Conservation (phyloP, 2,113 vertebrate genomes). For the Thalassoma bifasciatum region DNA sequence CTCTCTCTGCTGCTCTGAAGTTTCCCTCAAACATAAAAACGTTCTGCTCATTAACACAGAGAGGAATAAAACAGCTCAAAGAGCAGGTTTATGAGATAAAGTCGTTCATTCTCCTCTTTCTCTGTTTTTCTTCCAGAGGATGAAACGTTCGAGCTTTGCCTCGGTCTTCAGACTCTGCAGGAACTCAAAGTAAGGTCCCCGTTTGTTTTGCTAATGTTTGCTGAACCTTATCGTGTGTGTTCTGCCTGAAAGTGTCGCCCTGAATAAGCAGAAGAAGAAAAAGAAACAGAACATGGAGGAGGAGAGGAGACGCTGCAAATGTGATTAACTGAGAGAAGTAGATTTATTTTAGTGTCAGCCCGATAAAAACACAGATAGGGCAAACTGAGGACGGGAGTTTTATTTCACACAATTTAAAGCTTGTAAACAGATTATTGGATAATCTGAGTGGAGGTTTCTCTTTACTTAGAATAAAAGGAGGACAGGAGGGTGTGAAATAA, state of each 20-base stretch:
- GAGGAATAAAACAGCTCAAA: slow-evolving; percentile 30
- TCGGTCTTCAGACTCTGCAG: slow-evolving; percentile 91
- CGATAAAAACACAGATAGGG: slow-evolving; percentile 26
- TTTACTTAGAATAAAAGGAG: slow-evolving; percentile 13
- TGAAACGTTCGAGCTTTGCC: slow-evolving; percentile 87
- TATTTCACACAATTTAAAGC: slow-evolving; percentile 20
- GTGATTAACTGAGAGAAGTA: neutral
- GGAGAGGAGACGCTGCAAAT: neutral
- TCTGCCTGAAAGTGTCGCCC: neutral
- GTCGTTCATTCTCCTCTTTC: slow-evolving; percentile 2
- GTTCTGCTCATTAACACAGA: slow-evolving; percentile 15
- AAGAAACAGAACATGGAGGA: neutral
- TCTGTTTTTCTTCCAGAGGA: slow-evolving; percentile 82
- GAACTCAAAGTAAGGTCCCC: slow-evolving; percentile 89
- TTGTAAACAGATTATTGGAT: neutral
- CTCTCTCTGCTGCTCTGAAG: neutral
- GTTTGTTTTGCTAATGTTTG: slow-evolving; percentile 39
- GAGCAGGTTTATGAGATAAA: slow-evolving; percentile 6
- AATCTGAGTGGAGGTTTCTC: neutral
- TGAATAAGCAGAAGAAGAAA: slow-evolving; percentile 11
- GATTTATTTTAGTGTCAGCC: neutral
- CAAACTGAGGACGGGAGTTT: slow-evolving; percentile 18
- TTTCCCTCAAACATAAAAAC: neutral
- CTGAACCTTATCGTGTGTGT: neutral
- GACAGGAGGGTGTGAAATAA: slow-evolving; percentile 26